These are phyloP conservation scores for Ammospiza maritima DNA, from an alignment of 2,797 vertebrate species.

Conservation along the genomic window DNA sequence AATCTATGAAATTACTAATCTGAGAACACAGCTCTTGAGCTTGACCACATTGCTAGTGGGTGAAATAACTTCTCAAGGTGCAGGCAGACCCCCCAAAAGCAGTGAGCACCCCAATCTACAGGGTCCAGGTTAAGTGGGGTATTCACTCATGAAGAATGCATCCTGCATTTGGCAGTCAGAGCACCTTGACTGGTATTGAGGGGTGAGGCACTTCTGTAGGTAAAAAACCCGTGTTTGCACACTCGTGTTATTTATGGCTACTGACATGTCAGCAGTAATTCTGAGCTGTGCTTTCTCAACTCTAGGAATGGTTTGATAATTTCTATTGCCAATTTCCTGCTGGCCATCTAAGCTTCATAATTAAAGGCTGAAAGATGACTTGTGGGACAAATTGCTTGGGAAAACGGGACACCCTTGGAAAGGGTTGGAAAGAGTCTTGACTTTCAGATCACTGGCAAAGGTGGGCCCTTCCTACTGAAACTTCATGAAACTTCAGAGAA, in stretches of 20 bases:
- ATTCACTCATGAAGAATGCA: neutral
- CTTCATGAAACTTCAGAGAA: neutral
- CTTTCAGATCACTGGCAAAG: neutral
- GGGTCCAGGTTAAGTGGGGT: neutral
- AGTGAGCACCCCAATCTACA: neutral
- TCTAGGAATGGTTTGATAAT: neutral
- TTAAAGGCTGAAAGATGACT: neutral
- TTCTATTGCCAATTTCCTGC: neutral
- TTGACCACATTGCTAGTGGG: neutral
- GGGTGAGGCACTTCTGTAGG: neutral
- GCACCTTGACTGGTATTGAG: neutral
- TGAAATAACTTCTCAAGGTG: neutral
- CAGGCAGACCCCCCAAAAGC: neutral
- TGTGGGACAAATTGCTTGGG: neutral
- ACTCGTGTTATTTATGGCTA: neutral
- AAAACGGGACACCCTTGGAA: neutral
- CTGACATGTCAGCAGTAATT: neutral
- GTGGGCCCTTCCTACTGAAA: neutral
- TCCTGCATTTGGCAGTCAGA: neutral
- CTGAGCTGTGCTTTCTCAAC: neutral
- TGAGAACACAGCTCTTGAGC: neutral
- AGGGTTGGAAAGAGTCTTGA: neutral
- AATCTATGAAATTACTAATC: conserved; percentile 2
- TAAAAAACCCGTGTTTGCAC: neutral
- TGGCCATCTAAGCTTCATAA: neutral